Conservation (phyloP, 2,888 invertebrate species). For the Pterostichus madidus region DNA sequence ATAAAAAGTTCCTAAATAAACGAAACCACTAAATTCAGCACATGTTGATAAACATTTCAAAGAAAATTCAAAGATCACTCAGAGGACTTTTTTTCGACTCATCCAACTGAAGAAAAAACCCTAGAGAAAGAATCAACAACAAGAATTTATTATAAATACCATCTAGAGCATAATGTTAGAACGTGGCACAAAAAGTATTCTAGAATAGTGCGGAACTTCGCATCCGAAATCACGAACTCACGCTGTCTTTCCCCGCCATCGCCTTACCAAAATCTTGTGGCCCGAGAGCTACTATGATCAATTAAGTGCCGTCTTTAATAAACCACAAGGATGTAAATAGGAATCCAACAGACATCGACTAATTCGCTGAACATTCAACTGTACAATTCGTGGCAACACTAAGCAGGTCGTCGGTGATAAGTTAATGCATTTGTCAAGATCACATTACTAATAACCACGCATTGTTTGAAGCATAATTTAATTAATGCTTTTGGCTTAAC, state of each 20-base stretch:
- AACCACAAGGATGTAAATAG: constrained; percentile 56
- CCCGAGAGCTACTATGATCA: constrained; percentile 21
- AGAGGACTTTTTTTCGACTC: constrained; percentile 21
- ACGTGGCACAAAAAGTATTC: constrained; percentile 2
- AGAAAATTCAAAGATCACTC: constrained; percentile 24
- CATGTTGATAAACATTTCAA: constrained; percentile 35
- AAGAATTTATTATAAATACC: constrained; percentile 29
- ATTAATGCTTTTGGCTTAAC: not conserved
- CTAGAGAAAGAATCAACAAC: not conserved
- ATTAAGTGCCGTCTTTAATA: constrained; percentile 56
- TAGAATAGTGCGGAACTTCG: not conserved
- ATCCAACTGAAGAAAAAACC: constrained; percentile 3
- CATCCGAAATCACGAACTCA: constrained; percentile 7
- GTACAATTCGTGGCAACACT: not conserved
- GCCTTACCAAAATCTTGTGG: constrained; percentile 13
- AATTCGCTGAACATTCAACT: constrained; percentile 33
- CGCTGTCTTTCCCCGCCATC: not conserved
- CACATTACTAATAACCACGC: not conserved
- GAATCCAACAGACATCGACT: constrained; percentile 16
- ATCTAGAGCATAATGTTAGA: constrained; percentile 21
- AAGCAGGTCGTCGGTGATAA: not conserved
- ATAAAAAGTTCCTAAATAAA: constrained; percentile 22
- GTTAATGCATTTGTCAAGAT: constrained; percentile 7
- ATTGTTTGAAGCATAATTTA: no score
- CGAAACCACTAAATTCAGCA: constrained; percentile 23